These are phyloP conservation scores for Pseudochirops cupreus DNA, from an alignment of 2,797 vertebrate genomes.

Conservation along the genomic window DNA sequence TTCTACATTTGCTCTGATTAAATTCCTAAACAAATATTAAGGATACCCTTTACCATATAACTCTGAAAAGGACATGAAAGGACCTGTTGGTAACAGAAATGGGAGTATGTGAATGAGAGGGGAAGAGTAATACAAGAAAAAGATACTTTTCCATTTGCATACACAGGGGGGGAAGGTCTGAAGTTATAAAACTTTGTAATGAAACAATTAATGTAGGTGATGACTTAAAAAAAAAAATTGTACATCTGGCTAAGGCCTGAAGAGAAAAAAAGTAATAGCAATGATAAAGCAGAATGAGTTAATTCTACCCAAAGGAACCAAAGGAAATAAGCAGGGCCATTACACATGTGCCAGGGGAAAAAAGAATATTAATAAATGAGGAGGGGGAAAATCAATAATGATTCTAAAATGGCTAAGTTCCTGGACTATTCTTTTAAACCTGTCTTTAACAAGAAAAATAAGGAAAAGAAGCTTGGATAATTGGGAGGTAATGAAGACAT, in stretches of 20 bases:
- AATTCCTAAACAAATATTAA: not conserved
- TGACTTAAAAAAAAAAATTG: rapidly evolving
- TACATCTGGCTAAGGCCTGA: no score
- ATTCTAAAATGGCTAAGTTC: not conserved
- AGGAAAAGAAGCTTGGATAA: not conserved
- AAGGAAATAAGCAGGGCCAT: not conserved
- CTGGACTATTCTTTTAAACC: not conserved
- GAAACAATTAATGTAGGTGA: not conserved
- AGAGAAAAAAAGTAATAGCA: not conserved
- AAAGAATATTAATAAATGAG: not conserved
- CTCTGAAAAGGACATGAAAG: not conserved
- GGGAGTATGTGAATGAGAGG: not conserved
- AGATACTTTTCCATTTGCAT: not conserved
- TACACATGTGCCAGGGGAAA: not conserved
- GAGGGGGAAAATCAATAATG: not conserved
- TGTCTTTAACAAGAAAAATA: slow-evolving; percentile 13
- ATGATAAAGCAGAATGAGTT: not conserved
- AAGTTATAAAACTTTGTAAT: not conserved
- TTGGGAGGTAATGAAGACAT: not conserved
- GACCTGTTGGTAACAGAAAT: not conserved
- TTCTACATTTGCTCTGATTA: not conserved
- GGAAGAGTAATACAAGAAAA: not conserved
- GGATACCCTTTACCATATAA: not conserved
- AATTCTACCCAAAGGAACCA: not conserved
- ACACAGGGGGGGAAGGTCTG: not conserved